Evolutionary conservation across 1,140 invertebrate species (phyloP).

Genomic region (Ganaspis sp.): DNA sequence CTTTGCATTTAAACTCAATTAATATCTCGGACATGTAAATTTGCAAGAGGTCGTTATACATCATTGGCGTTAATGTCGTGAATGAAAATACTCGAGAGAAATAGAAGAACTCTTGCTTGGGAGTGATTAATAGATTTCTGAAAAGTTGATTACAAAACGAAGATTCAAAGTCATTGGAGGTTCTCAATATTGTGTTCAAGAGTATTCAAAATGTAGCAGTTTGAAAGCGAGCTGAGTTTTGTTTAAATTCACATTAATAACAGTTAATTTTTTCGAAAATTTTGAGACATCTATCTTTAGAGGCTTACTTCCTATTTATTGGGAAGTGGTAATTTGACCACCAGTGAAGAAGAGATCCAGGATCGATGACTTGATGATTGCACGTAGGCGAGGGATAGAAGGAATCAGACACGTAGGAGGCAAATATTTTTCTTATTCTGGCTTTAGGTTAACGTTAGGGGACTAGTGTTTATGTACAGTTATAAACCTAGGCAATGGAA

Average conservation of each 20-base stretch:
- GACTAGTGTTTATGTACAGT: slow-evolving; percentile 26
- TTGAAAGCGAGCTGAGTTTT: too few relatives aligned
- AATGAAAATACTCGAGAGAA: neutral
- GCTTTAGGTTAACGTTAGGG: slow-evolving; percentile 19
- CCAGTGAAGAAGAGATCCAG: slow-evolving; percentile 21
- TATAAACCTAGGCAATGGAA: neutral
- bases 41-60: slow-evolving; percentile 11
- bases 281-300: neutral
- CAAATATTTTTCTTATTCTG: neutral
- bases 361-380: slow-evolving; percentile 24
- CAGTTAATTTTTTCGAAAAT: neutral
- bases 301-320: slow-evolving; percentile 2
- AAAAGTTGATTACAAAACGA: neutral
- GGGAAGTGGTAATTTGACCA: slow-evolving; percentile 24
- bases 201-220: too few relatives aligned
- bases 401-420: slow-evolving; percentile 22
- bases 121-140: slow-evolving; percentile 24
- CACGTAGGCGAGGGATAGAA: slow-evolving; percentile 14
- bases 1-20: slow-evolving; percentile 25
- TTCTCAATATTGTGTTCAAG: neutral
- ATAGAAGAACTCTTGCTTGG: neutral
- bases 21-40: slow-evolving; percentile 11
- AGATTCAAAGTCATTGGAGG: neutral
- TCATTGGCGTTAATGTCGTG: slow-evolving; percentile 17
- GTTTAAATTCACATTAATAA: neutral